phyloP scores from a whole-genome alignment of 2,888 invertebrate species.

The Chymomyza caudatula region DNA sequence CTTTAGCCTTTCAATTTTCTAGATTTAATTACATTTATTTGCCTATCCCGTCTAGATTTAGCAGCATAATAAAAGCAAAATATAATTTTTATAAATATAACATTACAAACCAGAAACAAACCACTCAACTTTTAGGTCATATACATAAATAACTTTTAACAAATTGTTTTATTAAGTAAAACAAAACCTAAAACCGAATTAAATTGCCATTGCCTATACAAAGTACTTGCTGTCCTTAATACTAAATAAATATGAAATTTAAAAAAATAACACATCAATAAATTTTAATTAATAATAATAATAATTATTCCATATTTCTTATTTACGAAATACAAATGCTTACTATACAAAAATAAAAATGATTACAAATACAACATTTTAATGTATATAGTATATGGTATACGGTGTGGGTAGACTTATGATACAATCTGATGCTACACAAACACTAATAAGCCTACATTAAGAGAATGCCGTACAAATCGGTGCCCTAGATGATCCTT shows the following conservation, averaged over 20 bases:
- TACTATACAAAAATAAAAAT: constrained; percentile 45
- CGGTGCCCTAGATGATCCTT: too few species aligned
- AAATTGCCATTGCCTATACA: constrained; percentile 30
- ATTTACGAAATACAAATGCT: constrained; percentile 48
- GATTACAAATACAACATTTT: constrained; percentile 32
- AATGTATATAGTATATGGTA: too few species aligned
- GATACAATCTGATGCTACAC: too few species aligned
- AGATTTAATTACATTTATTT: too few species aligned
- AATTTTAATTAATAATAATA: constrained; percentile 45
- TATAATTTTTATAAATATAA: not conserved
- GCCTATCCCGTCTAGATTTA: too few species aligned
- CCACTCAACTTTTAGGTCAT: not conserved
- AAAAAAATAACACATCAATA: constrained; percentile 30
- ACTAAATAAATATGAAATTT: constrained; percentile 34
- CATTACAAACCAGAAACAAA: not conserved
- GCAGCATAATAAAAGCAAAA: not conserved
- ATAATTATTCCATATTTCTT: constrained; percentile 52
- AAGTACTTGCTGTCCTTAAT: constrained; percentile 50
- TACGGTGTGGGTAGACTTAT: too few species aligned
- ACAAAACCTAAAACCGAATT: not conserved
- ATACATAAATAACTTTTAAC: not conserved
- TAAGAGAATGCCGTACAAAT: too few species aligned
- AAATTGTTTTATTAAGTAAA: not conserved
- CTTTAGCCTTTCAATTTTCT: not conserved
- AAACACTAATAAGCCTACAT: too few species aligned